These are phyloP conservation scores for Pionites leucogaster DNA, from an alignment of 2,113 vertebrate genomes.

Conservation along the genomic window DNA sequence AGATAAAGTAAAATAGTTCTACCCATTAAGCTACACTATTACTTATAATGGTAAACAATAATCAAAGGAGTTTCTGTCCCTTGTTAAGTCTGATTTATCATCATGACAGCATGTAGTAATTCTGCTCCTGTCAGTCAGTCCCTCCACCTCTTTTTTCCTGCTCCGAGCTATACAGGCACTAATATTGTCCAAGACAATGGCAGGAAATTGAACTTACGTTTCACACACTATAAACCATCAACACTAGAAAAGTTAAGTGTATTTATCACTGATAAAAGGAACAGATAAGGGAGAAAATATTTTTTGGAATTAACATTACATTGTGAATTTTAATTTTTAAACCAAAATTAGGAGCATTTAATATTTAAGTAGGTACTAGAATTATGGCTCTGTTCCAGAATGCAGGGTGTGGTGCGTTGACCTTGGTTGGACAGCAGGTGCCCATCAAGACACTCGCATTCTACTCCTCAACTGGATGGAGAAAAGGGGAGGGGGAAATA, in stretches of 20 bases:
- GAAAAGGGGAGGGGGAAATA: background rate
- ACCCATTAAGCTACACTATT: background rate
- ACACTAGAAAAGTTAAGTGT: background rate
- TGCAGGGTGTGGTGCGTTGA: background rate
- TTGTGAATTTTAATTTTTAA: background rate
- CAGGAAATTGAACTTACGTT: background rate
- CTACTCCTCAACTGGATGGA: background rate
- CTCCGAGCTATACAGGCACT: background rate
- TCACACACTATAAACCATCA: background rate
- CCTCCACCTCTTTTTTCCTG: background rate
- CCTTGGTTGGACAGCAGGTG: background rate
- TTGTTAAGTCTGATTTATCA: background rate
- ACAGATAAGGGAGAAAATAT: background rate
- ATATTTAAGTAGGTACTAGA: background rate
- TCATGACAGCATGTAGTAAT: background rate
- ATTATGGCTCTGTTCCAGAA: background rate
- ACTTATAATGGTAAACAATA: background rate
- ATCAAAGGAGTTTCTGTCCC: background rate
- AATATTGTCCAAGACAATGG: background rate
- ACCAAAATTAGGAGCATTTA: background rate
- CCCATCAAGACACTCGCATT: background rate
- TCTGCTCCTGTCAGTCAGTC: background rate
- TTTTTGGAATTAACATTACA: background rate
- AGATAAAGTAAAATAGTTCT: background rate
- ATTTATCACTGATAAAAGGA: background rate